Evolutionary conservation across 1,140 invertebrate genomes (phyloP).

Genomic region (Physella acuta): DNA sequence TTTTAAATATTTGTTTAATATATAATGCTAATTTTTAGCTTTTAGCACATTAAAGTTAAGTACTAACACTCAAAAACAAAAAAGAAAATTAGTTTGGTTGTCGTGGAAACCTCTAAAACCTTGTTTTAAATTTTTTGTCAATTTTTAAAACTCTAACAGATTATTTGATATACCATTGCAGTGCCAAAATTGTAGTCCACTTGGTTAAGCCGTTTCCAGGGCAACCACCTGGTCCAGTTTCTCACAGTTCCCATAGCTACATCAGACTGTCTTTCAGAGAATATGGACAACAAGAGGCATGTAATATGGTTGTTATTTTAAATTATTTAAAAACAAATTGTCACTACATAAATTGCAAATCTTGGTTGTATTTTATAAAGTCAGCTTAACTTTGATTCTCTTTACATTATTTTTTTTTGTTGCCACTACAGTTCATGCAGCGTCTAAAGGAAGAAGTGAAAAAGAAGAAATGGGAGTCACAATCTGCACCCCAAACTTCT

Average conservation of each 20-base stretch:
- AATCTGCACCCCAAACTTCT: not conserved
- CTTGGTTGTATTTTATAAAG: not conserved
- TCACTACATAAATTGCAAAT: too few relatives aligned
- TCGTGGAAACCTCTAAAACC: too few relatives aligned
- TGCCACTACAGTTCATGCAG: conserved; percentile 26
- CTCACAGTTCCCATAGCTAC: conserved; percentile 72
- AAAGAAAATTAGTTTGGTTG: too few relatives aligned
- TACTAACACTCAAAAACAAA: too few relatives aligned
- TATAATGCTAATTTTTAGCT: too few relatives aligned
- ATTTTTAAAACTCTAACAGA: too few relatives aligned
- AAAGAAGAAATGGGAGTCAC: conserved; percentile 30
- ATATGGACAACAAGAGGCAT: conserved; percentile 69
- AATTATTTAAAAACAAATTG: not conserved
- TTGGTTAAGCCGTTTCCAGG: conserved; percentile 68
- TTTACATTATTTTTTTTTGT: not conserved
- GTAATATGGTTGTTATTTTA: not conserved
- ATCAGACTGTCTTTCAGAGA: conserved; percentile 88
- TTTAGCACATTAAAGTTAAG: too few relatives aligned
- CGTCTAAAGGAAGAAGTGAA: conserved; percentile 29
- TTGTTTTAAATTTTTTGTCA: too few relatives aligned
- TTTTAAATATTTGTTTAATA: too few relatives aligned
- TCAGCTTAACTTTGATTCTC: too few relatives aligned
- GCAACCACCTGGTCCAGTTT: conserved; percentile 74
- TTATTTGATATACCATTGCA: too few relatives aligned
- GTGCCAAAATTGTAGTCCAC: conserved; percentile 80